These are phyloP conservation scores for Hydriomena furcata DNA, from an alignment of 2,888 invertebrate genomes.

Conservation along the genomic window DNA sequence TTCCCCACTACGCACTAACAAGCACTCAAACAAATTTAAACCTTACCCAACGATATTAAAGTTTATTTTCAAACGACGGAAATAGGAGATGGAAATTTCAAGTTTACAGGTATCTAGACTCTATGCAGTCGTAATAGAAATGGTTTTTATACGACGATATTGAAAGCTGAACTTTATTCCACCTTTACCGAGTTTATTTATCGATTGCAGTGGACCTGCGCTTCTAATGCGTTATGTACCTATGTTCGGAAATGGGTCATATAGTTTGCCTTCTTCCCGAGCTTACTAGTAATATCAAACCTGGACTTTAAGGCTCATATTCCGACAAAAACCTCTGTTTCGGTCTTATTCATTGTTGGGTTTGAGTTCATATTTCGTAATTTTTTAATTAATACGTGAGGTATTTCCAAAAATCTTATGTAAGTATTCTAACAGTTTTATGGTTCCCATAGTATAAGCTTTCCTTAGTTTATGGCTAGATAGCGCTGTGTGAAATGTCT, in stretches of 20 bases:
- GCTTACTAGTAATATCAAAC: no score
- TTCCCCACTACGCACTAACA: constrained; percentile 5
- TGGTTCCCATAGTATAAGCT: no score
- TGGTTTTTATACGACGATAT: constrained; percentile 10
- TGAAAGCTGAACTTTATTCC: not conserved
- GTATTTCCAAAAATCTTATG: no score
- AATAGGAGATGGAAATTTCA: not conserved
- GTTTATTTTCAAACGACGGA: constrained; percentile 3
- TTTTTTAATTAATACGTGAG: no score
- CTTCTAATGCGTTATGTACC: not conserved
- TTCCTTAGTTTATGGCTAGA: no score
- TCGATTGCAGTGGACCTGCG: constrained; percentile 21
- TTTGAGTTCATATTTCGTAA: no score
- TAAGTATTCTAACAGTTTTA: no score
- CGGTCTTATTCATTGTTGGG: no score
- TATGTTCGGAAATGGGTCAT: not conserved
- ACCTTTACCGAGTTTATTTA: constrained; percentile 6
- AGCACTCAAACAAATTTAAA: constrained; percentile 1
- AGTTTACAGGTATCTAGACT: constrained; percentile 1
- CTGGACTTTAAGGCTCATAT: no score
- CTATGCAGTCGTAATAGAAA: constrained; percentile 7
- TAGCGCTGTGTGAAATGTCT: no score
- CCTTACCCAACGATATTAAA: not conserved
- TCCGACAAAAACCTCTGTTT: no score
- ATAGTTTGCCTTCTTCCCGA: no score